Conservation (phyloP, 2,797 vertebrate species). For the Lepidocolaptes lacrymiger region DNA sequence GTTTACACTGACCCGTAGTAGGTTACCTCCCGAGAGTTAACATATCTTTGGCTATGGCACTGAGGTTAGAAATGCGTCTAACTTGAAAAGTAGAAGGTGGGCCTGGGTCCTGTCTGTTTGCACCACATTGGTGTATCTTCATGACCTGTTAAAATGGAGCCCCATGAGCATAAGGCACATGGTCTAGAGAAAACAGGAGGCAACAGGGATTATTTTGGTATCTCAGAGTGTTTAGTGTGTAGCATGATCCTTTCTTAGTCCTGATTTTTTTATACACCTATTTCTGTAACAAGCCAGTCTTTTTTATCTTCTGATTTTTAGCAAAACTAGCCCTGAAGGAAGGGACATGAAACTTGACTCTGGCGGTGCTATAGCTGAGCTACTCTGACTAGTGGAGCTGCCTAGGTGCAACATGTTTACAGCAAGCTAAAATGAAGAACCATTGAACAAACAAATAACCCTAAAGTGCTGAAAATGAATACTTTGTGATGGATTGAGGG, state of each 20-base stretch:
- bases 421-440: not conserved
- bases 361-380: not conserved
- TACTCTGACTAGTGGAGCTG: not conserved
- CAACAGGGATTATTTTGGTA: not conserved
- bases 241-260: not conserved
- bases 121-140: accelerated
- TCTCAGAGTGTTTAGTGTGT: not conserved
- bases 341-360: not conserved
- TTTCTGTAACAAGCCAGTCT: not conserved
- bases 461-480: not conserved
- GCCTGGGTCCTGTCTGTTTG: not conserved
- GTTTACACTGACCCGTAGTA: accelerated
- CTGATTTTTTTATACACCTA: not conserved
- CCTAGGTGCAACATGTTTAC: not conserved
- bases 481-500: not conserved
- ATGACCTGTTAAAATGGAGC: not conserved
- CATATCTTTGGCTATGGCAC: not conserved
- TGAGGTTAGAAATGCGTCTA: not conserved
- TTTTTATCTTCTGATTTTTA: not conserved
- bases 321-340: not conserved
- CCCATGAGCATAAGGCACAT: accelerated
- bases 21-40: not conserved
- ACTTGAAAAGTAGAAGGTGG: not conserved
- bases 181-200: not conserved
- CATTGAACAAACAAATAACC: not conserved